These are phyloP conservation scores for Cephus runcator DNA, from an alignment of 2,888 invertebrate genomes.

Conservation along the genomic window DNA sequence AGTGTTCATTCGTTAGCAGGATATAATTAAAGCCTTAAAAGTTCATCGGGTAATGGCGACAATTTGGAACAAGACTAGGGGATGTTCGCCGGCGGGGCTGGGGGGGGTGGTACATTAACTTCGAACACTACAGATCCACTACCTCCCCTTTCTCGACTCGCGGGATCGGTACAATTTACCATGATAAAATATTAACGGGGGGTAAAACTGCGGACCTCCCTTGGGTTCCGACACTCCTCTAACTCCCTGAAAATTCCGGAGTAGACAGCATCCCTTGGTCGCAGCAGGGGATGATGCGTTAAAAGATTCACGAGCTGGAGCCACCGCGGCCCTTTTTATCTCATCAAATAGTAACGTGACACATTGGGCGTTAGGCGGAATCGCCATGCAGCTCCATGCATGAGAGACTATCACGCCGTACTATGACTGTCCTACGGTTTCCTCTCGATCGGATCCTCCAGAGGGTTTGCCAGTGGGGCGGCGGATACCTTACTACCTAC, in stretches of 20 bases:
- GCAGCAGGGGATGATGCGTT: slow-evolving; percentile 24
- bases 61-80: not conserved
- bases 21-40: not conserved
- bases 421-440: not conserved
- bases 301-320: slow-evolving; percentile 53
- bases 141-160: not conserved
- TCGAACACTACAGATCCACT: not conserved
- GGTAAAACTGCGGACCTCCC: slow-evolving; percentile 54
- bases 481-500: not conserved
- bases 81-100: not conserved
- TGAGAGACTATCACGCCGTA: not conserved
- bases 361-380: slow-evolving; percentile 18
- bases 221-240: slow-evolving; percentile 57
- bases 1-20: not conserved
- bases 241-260: slow-evolving; percentile 44
- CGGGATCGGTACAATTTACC: slow-evolving; percentile 53
- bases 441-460: not conserved
- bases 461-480: not conserved
- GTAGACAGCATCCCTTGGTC: not conserved
- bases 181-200: slow-evolving; percentile 56
- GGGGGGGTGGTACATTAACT: not conserved
- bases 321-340: slow-evolving; percentile 58
- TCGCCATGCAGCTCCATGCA: not conserved
- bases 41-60: not conserved
- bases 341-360: slow-evolving; percentile 57